Conservation (phyloP, 2,797 vertebrate genomes). For the Merluccius polli region DNA sequence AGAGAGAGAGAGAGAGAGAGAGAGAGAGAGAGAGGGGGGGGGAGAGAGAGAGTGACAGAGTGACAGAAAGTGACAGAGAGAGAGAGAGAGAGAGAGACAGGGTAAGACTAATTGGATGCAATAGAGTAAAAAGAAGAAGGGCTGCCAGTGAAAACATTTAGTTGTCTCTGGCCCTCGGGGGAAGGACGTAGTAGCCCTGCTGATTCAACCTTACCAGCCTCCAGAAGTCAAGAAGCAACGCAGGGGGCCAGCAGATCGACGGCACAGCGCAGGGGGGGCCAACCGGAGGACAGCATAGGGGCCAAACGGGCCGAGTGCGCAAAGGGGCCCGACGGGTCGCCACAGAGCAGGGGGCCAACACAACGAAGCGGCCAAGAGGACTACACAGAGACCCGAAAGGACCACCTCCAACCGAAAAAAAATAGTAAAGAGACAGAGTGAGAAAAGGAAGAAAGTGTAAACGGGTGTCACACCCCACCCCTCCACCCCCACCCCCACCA, state of each 20-base stretch:
- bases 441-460: slow-evolving; percentile 45
- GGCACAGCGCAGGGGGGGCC: not conserved
- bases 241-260: too few species aligned
- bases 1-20: slow-evolving; percentile 3
- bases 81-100: slow-evolving; percentile 13
- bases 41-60: slow-evolving; percentile 49
- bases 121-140: slow-evolving; percentile 55
- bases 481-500: not conserved
- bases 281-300: not conserved
- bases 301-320: not conserved
- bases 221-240: slow-evolving; percentile 32
- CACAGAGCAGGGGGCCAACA: not conserved
- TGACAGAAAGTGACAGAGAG: slow-evolving; percentile 2
- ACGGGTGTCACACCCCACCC: not conserved
- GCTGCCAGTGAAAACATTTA: slow-evolving; percentile 59
- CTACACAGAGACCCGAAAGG: not conserved
- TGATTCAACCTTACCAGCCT: slow-evolving; percentile 53
- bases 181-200: slow-evolving; percentile 52
- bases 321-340: not conserved
- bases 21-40: slow-evolving; percentile 29
- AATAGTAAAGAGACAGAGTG: slow-evolving; percentile 53
- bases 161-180: slow-evolving; percentile 67
- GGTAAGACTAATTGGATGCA: slow-evolving; percentile 53
- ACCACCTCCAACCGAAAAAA: slow-evolving; percentile 30
- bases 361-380: too few species aligned